These are phyloP conservation scores for Catonia carolina DNA, from an alignment of 2,888 invertebrate genomes.

Conservation along the genomic window DNA sequence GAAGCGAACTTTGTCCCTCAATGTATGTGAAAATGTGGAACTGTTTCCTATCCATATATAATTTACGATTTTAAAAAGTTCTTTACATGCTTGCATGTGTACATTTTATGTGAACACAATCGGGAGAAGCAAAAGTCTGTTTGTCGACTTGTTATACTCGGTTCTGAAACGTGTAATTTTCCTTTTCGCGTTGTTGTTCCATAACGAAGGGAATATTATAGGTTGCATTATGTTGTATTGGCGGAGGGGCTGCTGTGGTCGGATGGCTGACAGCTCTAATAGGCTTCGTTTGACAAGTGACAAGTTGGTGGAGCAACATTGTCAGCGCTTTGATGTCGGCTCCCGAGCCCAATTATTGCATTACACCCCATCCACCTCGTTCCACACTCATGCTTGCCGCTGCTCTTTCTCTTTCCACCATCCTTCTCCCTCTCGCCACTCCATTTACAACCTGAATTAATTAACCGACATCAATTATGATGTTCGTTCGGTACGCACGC, in stretches of 20 bases:
- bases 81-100: too few species aligned
- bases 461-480: conserved; percentile 1
- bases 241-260: conserved; percentile 6
- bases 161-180: conserved; percentile 20
- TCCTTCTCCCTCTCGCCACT: neutral
- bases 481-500: too few species aligned
- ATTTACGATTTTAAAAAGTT: too few species aligned
- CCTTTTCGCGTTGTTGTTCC: conserved; percentile 18
- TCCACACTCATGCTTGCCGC: neutral
- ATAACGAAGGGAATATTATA: conserved; percentile 21
- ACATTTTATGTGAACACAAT: too few species aligned
- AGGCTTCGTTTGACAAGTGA: conserved; percentile 12
- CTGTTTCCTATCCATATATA: too few species aligned
- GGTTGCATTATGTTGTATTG: conserved; percentile 17
- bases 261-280: conserved; percentile 17
- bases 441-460: conserved; percentile 2
- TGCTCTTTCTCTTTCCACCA: neutral
- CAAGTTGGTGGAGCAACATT: conserved; percentile 9
- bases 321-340: conserved; percentile 3
- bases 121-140: too few species aligned
- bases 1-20: too few species aligned
- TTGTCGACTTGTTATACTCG: too few species aligned
- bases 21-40: too few species aligned
- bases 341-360: conserved; percentile 23
- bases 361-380: conserved; percentile 4